Evolutionary conservation across 2,113 vertebrate genomes (phyloP).

Genomic region (Okapia johnstoni): DNA sequence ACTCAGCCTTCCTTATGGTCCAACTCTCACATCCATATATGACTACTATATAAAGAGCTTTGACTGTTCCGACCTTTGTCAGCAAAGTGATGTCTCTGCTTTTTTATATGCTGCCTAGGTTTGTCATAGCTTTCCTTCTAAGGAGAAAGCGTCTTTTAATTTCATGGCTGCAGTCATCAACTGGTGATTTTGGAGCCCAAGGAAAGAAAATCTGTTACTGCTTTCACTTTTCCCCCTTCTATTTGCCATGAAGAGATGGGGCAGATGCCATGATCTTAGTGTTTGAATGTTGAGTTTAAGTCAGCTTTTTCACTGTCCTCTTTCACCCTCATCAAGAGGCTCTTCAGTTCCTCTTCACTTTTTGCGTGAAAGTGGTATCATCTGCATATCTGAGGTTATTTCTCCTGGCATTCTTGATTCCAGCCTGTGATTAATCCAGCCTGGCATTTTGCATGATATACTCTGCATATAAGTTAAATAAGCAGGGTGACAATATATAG

Average conservation of each 20-base stretch:
- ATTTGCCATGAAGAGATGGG: not conserved
- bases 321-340: not conserved
- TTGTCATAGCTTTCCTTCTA: not conserved
- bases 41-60: not conserved
- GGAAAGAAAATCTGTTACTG: not conserved
- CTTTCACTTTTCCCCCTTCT: not conserved
- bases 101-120: not conserved
- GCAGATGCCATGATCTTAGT: not conserved
- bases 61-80: not conserved
- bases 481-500: not conserved
- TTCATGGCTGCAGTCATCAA: not conserved
- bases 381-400: not conserved
- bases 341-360: not conserved
- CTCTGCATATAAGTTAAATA: not conserved
- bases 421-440: not conserved
- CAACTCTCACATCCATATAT: not conserved
- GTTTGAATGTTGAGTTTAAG: not conserved
- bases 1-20: not conserved
- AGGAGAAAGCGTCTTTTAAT: not conserved
- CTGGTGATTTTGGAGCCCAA: not conserved
- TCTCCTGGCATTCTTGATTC: not conserved
- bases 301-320: not conserved
- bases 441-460: not conserved
- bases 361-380: not conserved
- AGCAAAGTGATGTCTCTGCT: not conserved